Conservation (phyloP, 2,797 vertebrate genomes). For the Rhinoraja longicauda region DNA sequence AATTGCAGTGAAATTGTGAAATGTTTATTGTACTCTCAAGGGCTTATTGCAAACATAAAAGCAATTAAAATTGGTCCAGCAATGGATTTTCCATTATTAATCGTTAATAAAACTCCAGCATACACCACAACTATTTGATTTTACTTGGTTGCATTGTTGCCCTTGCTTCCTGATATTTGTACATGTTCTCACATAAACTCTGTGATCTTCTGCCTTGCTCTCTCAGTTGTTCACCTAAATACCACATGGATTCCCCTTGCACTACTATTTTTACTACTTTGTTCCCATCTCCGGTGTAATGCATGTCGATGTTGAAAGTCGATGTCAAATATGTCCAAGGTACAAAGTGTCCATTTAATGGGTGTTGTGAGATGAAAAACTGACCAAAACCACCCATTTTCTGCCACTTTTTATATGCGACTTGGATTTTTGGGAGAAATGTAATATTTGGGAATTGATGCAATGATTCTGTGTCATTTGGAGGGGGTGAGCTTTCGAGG, state of each 20-base stretch:
- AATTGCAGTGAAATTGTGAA: background rate
- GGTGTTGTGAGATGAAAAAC: background rate
- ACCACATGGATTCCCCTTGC: background rate
- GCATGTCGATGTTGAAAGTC: background rate
- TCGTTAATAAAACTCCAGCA: background rate
- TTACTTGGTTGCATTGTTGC: background rate
- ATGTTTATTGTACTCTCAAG: background rate
- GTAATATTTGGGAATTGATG: background rate
- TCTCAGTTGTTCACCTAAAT: background rate
- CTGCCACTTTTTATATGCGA: background rate
- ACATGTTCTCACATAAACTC: background rate
- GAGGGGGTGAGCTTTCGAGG: background rate
- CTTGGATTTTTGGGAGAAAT: constrained; percentile 6
- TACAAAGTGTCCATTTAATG: background rate
- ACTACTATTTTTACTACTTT: no score
- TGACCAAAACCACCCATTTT: background rate
- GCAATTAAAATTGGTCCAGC: background rate
- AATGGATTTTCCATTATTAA: background rate
- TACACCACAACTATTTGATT: background rate
- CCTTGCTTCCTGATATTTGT: background rate
- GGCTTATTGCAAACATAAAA: background rate
- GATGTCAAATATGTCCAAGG: background rate
- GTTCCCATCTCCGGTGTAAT: background rate
- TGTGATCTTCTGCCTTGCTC: background rate
- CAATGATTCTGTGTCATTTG: background rate